Evolutionary conservation across 1,140 invertebrate species (phyloP).

Genomic region (Bombus superbus): DNA sequence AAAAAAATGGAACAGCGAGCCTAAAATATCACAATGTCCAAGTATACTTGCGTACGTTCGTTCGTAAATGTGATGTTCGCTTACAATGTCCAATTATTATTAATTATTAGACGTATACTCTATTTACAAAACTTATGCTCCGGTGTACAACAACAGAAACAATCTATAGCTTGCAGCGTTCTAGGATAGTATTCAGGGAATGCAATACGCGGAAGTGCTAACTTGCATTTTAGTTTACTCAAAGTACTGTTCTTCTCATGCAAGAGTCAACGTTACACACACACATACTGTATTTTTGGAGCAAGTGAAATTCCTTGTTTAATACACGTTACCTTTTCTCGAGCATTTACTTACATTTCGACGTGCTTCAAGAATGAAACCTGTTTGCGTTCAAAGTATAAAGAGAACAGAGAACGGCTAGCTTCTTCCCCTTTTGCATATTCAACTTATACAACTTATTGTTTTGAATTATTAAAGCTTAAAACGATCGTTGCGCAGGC

Average conservation of each 20-base stretch:
- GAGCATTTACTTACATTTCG: neutral
- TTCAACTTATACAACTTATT: neutral
- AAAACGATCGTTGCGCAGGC: constrained; percentile 17
- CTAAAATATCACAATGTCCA: constrained; percentile 78
- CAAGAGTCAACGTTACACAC: neutral
- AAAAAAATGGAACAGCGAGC: constrained; percentile 55
- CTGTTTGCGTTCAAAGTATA: constrained; percentile 17
- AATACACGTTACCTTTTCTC: neutral
- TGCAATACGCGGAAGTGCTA: constrained; percentile 47
- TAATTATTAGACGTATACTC: constrained; percentile 70
- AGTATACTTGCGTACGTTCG: constrained; percentile 73
- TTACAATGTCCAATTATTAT: constrained; percentile 59
- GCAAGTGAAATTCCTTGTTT: neutral
- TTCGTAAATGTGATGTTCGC: constrained; percentile 48
- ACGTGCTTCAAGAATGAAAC: neutral
- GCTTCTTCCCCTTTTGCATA: constrained; percentile 5
- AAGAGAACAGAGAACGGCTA: constrained; percentile 53
- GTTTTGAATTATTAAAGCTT: constrained; percentile 10
- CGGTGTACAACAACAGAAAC: constrained; percentile 68
- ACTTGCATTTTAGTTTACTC: constrained; percentile 33
- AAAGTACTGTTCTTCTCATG: constrained; percentile 26
- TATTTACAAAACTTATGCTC: constrained; percentile 77
- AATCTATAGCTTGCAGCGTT: constrained; percentile 58
- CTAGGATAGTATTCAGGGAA: constrained; percentile 40
- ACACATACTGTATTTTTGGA: neutral